Evolutionary conservation across 2,797 vertebrate genomes (phyloP).

Genomic region (Knipowitschia caucasica): DNA sequence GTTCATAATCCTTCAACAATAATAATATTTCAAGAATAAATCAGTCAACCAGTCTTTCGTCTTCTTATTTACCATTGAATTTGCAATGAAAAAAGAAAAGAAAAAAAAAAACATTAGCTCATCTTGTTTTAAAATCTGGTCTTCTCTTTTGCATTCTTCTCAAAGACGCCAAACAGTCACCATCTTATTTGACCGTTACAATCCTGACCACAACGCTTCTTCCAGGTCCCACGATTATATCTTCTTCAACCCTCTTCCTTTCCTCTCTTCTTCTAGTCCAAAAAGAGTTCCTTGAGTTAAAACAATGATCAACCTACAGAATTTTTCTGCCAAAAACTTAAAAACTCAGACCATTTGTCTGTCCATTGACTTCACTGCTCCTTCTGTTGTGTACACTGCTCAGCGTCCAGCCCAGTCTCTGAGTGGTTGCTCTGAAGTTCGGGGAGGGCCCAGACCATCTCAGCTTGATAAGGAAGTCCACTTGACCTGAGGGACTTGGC

Average conservation of each 20-base stretch:
- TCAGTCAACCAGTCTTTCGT: not conserved
- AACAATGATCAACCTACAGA: not conserved
- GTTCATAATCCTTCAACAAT: too few relatives aligned
- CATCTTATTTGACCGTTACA: too few relatives aligned
- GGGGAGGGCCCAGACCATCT: constrained; percentile 56
- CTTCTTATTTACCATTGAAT: not conserved
- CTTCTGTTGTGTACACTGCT: constrained; percentile 1
- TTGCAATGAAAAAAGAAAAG: not conserved
- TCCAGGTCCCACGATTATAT: too few relatives aligned
- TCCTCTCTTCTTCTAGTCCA: not conserved
- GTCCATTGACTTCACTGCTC: not conserved
- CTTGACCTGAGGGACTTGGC: constrained; percentile 73
- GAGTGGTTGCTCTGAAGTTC: constrained; percentile 20
- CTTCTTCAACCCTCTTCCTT: too few relatives aligned
- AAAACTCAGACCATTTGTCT: not conserved
- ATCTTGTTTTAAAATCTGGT: not conserved
- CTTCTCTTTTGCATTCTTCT: not conserved
- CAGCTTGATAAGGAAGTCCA: constrained; percentile 72
- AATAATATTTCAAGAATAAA: too few relatives aligned
- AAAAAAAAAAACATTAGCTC: not conserved
- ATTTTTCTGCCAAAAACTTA: not conserved
- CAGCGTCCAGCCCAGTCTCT: constrained; percentile 6
- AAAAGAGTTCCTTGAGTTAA: not conserved
- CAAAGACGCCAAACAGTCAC: too few relatives aligned
- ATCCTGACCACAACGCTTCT: too few relatives aligned